Evolutionary conservation across 2,113 vertebrate genomes (phyloP), one percentile per base, ranked within the genome.

Genomic region (Acinonyx jubatus): DNA sequence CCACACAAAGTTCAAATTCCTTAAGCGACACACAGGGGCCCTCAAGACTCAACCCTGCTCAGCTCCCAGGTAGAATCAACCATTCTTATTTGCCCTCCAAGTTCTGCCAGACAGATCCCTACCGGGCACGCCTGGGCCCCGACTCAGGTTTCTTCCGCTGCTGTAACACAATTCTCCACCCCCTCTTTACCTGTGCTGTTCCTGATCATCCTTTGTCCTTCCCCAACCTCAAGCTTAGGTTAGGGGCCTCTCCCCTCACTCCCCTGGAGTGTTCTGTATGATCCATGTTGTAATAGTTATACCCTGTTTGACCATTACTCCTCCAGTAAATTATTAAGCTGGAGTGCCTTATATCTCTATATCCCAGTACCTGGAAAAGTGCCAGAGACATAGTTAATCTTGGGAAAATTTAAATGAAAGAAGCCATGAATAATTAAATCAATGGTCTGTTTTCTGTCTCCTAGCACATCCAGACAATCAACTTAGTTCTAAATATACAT

Each of bases 391-490:
- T 23, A 50, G 2, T 61, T 63, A 76, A 38, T 63, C 66, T 50
- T 41, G 78, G 69, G 52, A 81, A 91, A 31, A 91, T 25, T 85
- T 92, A 45, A 92, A 76, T 68, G 71, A 84, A 83, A 71, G n/a
- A 78, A 79, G 36, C 12, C 4, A 61, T 3, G 48, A 27, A n/a
- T 90, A 29, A 33, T 8, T 68, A 1, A 69, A 19, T 61, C 50
- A 13, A 12, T 55, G 82, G 16, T n/a, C 21, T 87, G 41, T 55
- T 76, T 63, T 65, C 48, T 86, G 33, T 33, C 41, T 38, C 23
- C 82, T 79, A 79, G 52, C 2, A 10, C 25, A 55, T 31, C 41
- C 65, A 84, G 69, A 3, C 73, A 41, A n/a, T 93, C 31, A 78
- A 48, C 8, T 61, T 91, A 15, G 18, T 83, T 79, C 27, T 27